These are phyloP conservation scores for Sesamia nonagrioides DNA, from an alignment of 1,140 invertebrate species.

Conservation along the genomic window DNA sequence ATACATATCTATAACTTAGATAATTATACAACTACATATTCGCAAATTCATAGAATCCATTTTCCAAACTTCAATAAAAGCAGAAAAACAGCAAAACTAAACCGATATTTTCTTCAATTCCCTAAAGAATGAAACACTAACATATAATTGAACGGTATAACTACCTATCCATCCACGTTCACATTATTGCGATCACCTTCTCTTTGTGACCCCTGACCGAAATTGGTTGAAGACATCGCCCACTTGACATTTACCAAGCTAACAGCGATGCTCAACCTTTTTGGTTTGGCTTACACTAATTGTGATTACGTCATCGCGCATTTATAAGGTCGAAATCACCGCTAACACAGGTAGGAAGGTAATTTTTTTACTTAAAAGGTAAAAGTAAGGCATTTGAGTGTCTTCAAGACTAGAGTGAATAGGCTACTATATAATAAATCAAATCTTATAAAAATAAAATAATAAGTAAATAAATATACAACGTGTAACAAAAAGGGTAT, in stretches of 20 bases:
- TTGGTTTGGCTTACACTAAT: not conserved
- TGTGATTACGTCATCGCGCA: not conserved
- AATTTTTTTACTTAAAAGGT: too few relatives aligned
- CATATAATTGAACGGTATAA: not conserved
- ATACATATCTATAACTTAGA: not conserved
- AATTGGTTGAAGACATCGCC: not conserved
- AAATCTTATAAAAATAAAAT: too few relatives aligned
- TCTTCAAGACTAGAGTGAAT: too few relatives aligned
- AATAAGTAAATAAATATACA: too few relatives aligned
- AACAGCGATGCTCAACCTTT: conserved; percentile 6
- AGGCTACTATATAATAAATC: too few relatives aligned
- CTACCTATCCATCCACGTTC: not conserved
- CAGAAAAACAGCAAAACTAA: not conserved
- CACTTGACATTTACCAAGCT: conserved; percentile 6
- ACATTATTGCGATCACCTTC: conserved; percentile 7
- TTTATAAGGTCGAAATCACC: too few relatives aligned
- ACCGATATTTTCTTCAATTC: not conserved
- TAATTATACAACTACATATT: too few relatives aligned
- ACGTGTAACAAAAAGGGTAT: too few relatives aligned
- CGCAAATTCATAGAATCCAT: too few relatives aligned
- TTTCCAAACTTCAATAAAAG: too few relatives aligned
- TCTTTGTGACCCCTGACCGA: conserved; percentile 14
- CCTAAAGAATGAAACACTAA: not conserved
- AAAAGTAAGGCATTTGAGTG: too few relatives aligned
- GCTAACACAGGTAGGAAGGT: too few relatives aligned